phyloP scores from a whole-genome alignment of 2,888 invertebrate genomes.

The Epinotia ramella region DNA sequence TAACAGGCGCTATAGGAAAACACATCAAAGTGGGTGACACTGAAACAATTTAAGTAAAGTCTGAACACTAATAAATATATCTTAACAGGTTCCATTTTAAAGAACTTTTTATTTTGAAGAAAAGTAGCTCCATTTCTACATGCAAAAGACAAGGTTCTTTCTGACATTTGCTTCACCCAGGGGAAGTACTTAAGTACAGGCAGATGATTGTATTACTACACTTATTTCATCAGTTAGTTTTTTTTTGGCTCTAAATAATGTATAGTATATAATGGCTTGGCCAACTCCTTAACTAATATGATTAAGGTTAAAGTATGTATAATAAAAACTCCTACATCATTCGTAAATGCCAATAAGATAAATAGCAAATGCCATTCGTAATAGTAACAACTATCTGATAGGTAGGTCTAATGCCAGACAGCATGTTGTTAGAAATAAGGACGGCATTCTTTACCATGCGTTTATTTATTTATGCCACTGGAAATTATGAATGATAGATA shows the following conservation, averaged over 20 bases:
- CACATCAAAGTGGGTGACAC: background rate
- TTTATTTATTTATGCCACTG: conserved; percentile 28
- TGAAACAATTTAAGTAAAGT: background rate
- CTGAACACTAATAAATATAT: no score
- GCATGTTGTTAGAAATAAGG: conserved; percentile 39
- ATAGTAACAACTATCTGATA: conserved; percentile 30
- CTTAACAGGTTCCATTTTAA: background rate
- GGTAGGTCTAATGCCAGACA: conserved; percentile 25
- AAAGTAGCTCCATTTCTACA: background rate
- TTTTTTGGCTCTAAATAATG: conserved; percentile 43
- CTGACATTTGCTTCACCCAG: background rate
- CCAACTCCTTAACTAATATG: conserved; percentile 36
- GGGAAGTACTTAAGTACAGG: no score
- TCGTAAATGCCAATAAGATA: conserved; percentile 40
- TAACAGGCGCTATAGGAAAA: background rate
- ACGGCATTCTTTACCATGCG: conserved; percentile 36
- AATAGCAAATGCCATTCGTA: conserved; percentile 37
- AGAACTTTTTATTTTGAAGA: no score
- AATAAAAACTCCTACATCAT: conserved; percentile 33
- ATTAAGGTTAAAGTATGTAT: conserved; percentile 37
- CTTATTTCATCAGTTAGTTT: background rate
- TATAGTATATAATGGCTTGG: conserved; percentile 43
- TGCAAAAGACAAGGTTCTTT: background rate
- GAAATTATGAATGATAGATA: conserved; percentile 1
- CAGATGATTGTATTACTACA: conserved; percentile 1